Conservation (phyloP, 2,797 vertebrate species). For the Chrosomus eos region DNA sequence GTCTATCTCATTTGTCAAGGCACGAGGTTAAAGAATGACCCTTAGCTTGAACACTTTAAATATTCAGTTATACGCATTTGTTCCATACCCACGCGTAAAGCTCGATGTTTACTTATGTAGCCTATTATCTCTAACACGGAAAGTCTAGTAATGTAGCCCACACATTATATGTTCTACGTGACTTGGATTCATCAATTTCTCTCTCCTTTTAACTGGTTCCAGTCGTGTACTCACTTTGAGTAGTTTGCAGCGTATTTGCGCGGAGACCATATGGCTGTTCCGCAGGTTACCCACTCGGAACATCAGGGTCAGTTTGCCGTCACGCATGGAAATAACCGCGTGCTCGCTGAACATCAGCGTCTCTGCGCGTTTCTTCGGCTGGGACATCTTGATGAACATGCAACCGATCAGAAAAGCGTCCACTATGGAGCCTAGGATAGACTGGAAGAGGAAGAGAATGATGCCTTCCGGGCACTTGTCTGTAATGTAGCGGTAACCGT, state of each 20-base stretch:
- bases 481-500: slow-evolving; percentile 97
- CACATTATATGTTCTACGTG: background rate
- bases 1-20: slow-evolving; percentile 12
- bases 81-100: background rate
- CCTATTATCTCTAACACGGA: background rate
- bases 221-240: slow-evolving; percentile 89
- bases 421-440: slow-evolving; percentile 96
- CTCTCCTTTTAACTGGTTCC: background rate
- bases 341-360: slow-evolving; percentile 98
- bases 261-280: slow-evolving; percentile 99
- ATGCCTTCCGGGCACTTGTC: slow-evolving; percentile 99
- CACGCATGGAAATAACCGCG: slow-evolving; percentile 96
- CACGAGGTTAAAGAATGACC: background rate
- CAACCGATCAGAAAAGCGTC: slow-evolving; percentile 98
- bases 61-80: background rate
- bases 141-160: background rate
- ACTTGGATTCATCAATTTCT: background rate
- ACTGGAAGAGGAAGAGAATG: slow-evolving; percentile 98
- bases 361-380: slow-evolving; percentile 98
- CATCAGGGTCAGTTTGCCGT: slow-evolving; percentile 98
- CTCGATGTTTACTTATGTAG: background rate
- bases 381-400: slow-evolving; percentile 99
- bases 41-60: background rate
- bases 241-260: slow-evolving; percentile 98
- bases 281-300: slow-evolving; percentile 98